Conservation (phyloP, 2,113 vertebrate species). For the Prochilodus magdalenae region DNA sequence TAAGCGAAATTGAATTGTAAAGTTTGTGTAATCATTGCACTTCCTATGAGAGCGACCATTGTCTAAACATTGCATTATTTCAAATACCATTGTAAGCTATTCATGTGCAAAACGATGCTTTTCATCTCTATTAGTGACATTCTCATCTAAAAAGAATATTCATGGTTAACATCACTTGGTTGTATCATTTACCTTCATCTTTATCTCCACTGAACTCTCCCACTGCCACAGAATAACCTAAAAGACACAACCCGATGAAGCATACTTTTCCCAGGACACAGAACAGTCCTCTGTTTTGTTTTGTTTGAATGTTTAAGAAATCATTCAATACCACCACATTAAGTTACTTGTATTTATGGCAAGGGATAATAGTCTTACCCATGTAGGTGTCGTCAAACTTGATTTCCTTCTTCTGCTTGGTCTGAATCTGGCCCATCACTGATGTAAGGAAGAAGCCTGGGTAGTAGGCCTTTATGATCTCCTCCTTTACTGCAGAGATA, state of each 20-base stretch:
- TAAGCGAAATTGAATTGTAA: conserved; percentile 25
- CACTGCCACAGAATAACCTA: conserved; percentile 89
- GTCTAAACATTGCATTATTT: conserved; percentile 14
- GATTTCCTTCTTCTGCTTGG: conserved; percentile 73
- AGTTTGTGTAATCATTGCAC: conserved; percentile 2
- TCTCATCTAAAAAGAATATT: neutral
- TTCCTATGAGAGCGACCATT: conserved; percentile 19
- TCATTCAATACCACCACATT: too few relatives aligned
- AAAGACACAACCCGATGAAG: conserved; percentile 12
- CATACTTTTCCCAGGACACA: neutral
- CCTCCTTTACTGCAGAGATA: conserved; percentile 84
- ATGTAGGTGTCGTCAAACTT: conserved; percentile 87
- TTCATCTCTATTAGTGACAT: neutral
- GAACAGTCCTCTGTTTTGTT: neutral
- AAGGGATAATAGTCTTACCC: conserved; percentile 70
- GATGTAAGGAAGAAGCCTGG: conserved; percentile 83
- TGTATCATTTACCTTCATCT: conserved; percentile 81
- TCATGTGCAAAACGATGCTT: neutral
- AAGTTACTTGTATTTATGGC: too few relatives aligned
- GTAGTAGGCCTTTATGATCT: conserved; percentile 82
- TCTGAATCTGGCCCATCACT: conserved; percentile 83
- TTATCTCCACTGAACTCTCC: conserved; percentile 89
- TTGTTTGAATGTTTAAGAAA: too few relatives aligned
- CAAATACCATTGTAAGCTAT: neutral
- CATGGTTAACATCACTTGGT: too few relatives aligned